Evolutionary conservation across 2,113 vertebrate genomes (phyloP).

Genomic region (Ceyx margarethae): DNA sequence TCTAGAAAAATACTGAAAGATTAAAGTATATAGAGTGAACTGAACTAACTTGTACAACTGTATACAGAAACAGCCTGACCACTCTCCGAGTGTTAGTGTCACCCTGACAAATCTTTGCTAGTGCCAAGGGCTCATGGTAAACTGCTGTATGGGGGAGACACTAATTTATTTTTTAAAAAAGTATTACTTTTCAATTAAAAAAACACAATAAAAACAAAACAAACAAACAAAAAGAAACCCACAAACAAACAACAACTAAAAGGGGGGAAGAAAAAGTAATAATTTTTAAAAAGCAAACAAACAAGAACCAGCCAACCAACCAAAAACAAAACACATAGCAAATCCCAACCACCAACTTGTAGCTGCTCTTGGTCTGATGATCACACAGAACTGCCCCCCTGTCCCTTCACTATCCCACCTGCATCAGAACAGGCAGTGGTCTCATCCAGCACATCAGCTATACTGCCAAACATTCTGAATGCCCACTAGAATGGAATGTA

Average conservation of each 20-base stretch:
- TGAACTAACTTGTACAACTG: neutral
- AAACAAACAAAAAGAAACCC: neutral
- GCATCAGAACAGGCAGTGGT: neutral
- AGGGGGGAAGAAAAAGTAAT: no score
- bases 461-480: neutral
- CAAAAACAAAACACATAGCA: neutral
- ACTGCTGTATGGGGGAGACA: neutral
- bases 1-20: neutral
- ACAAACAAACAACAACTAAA: neutral
- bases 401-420: neutral
- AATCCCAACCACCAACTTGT: neutral
- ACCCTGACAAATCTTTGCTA: neutral
- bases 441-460: neutral
- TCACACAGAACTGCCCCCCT: neutral
- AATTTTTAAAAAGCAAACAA: no score
- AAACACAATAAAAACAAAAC: neutral
- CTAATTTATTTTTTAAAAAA: neutral
- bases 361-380: neutral
- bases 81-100: fast-evolving
- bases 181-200: neutral
- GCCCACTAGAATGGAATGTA: neutral
- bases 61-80: neutral
- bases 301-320: neutral
- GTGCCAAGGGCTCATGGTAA: neutral
- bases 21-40: neutral